Evolutionary conservation across 2,113 vertebrate genomes (phyloP), one percentile per base, ranked within the genome.

Genomic region (Rallus limicola): DNA sequence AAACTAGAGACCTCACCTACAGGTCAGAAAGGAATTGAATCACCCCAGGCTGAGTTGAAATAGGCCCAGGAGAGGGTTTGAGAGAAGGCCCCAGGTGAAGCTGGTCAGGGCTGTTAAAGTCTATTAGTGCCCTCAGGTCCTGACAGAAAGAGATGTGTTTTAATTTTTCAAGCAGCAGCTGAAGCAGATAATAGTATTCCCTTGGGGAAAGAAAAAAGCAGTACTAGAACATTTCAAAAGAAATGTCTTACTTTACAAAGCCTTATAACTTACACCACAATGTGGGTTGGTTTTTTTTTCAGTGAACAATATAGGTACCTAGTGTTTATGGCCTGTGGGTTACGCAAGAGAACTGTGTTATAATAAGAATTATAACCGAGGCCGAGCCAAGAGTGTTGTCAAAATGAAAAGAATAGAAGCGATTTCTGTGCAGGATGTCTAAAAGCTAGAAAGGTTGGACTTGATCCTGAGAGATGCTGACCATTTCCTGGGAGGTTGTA

Each of bases 121-220:
- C 40, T 62, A 3, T 7, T 19, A 77, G 20, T 40, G 62, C 62
- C 58, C 63, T 23, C 68, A 59, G n/a, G 70, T 56, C 17, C 63
- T 82, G 63, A 11, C 6, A 65, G 17, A 34, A 26, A 77, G 36
- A 65, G 55, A 53, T 20, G n/a, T 31, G 13, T 42, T 88, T 81
- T 71, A 53, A 78, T 86, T 88, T 93, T 40, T 72, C 76, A 88
- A 71, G 82, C 68, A 86, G 85, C 78, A 91, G 82, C 71, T 86
- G 92, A 92, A 87, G 48, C 50, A 90, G 40, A 19, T 31, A 83
- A 68, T 16, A 31, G 6, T 86, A 60, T 86, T 60, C 68, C 52
- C 44, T 15, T 9, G 6, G 7, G 5, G 1, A 0, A 3, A 26
- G 62, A 68, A 68, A 55, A 52, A 53, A 53, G 52, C 52, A 53